Conservation (phyloP, 1,140 invertebrate genomes). For the Drosophila rufa region DNA sequence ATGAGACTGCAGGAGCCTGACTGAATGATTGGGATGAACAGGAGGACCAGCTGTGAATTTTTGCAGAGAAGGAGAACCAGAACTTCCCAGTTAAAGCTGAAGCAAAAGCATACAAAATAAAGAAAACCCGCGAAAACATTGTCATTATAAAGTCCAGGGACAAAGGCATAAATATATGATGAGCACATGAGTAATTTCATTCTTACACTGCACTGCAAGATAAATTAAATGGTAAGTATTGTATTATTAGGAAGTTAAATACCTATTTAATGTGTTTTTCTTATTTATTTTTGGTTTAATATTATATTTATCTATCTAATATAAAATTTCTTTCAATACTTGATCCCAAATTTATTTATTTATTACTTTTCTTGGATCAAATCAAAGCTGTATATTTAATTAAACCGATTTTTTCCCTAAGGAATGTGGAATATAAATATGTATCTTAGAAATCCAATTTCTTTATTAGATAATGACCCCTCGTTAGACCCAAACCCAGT, state of each 20-base stretch:
- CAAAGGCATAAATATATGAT: constrained; percentile 53
- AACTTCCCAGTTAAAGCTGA: background rate
- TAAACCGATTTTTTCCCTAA: too few species aligned
- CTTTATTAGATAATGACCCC: background rate
- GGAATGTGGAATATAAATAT: too few species aligned
- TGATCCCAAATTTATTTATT: too few species aligned
- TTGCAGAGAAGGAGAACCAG: constrained; percentile 1
- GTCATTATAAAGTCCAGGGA: constrained; percentile 50
- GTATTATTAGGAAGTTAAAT: background rate
- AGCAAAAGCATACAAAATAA: background rate
- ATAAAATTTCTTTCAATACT: too few species aligned
- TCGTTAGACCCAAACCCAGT: constrained; percentile 15
- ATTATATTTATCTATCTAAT: background rate
- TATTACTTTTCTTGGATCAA: too few species aligned
- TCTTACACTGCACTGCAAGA: constrained; percentile 26
- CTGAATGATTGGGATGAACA: constrained; percentile 17
- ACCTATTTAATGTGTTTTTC: background rate
- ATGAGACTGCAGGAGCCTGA: constrained; percentile 3
- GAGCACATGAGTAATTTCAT: constrained; percentile 44
- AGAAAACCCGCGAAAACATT: constrained; percentile 36
- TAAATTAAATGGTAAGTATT: background rate
- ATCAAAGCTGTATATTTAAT: too few species aligned
- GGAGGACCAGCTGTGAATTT: constrained; percentile 42
- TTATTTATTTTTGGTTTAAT: too few species aligned
- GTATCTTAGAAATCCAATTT: too few species aligned